phyloP scores from a whole-genome alignment of 2,888 invertebrate genomes.

The Cotesia congregata region DNA sequence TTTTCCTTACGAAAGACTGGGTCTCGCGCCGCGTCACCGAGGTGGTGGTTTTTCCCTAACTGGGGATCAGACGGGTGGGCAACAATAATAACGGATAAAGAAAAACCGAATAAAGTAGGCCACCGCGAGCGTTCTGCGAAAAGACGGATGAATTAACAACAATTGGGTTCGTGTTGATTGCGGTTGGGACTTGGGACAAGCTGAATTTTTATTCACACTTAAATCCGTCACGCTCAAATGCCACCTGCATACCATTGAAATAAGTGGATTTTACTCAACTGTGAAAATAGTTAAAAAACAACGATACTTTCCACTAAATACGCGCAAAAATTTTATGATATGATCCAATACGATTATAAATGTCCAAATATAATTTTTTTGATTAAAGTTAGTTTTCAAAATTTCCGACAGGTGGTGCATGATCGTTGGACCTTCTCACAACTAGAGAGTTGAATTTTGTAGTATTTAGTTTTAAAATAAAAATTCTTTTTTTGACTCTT shows the following conservation, averaged over 20 bases:
- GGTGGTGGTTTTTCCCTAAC: background rate
- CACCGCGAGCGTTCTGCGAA: background rate
- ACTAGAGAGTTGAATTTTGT: no score
- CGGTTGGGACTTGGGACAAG: background rate
- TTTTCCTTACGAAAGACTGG: conserved; percentile 18
- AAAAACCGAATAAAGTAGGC: background rate
- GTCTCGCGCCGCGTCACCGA: background rate
- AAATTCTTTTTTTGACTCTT: no score
- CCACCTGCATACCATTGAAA: no score
- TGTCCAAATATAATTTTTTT: no score
- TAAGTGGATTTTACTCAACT: no score
- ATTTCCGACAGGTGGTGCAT: no score
- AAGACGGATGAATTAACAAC: background rate
- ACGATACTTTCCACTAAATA: no score
- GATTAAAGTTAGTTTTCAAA: no score
- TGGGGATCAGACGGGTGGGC: background rate
- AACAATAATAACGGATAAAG: background rate
- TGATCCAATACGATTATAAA: no score
- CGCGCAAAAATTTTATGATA: no score
- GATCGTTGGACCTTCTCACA: no score
- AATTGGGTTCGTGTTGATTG: background rate
- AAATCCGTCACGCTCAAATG: background rate
- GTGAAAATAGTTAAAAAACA: conserved; percentile 10
- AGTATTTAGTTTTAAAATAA: no score
- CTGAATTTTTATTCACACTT: background rate